Percentiles rank a stretch among this genome's conserved stretches.
phyloP scores from a whole-genome alignment of 2,888 invertebrate species.

The Lycocerus yunnanus region DNA sequence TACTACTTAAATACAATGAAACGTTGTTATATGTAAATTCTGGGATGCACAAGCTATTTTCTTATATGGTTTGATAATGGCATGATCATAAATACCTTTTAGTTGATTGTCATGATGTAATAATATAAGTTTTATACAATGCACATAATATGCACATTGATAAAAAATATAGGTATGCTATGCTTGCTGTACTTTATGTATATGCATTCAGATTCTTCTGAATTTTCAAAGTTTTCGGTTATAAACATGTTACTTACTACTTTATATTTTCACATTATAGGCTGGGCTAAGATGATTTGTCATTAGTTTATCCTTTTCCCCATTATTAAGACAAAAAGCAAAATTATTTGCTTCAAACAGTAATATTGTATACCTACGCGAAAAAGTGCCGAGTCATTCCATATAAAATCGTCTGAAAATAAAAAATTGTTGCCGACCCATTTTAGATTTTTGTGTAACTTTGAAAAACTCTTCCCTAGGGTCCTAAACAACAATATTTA shows the following conservation, averaged over 20 bases:
- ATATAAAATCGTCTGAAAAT: no score
- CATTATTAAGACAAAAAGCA: no score
- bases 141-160: not conserved
- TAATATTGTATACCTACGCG: not conserved
- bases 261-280: not conserved
- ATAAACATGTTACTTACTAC: no score
- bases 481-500: no score
- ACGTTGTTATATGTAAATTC: slow-evolving; percentile 54
- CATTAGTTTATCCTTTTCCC: not conserved
- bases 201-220: not conserved
- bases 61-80: slow-evolving; percentile 23
- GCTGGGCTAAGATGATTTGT: not conserved
- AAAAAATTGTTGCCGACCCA: no score
- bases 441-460: no score
- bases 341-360: not conserved
- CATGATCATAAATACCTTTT: slow-evolving; percentile 20
- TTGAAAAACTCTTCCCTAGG: no score
- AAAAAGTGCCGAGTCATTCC: no score
- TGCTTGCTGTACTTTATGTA: no score
- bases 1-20: slow-evolving; percentile 53
- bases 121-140: not conserved
- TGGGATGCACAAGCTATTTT: slow-evolving; percentile 33
- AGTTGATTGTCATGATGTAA: not conserved
- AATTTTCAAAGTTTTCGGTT: not conserved
- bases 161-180: not conserved